A percentile compares a stretch with the other conserved stretches of the same genome.
These are phyloP conservation scores for Cryptoprocta ferox DNA, from an alignment of 2,797 vertebrate species.

Conservation along the genomic window DNA sequence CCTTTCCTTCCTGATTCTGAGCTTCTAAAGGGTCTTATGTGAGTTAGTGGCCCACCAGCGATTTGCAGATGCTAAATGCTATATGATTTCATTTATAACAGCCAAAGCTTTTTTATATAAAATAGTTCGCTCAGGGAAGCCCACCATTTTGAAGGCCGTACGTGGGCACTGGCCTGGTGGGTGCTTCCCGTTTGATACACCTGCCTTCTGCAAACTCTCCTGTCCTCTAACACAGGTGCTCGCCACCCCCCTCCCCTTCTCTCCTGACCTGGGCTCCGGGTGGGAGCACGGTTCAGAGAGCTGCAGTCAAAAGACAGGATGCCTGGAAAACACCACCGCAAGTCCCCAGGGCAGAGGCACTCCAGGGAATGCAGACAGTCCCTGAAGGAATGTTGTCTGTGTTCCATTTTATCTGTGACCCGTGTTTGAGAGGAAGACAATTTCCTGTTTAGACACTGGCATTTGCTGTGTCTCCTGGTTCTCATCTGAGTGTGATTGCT, in stretches of 20 bases:
- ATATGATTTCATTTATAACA: neutral
- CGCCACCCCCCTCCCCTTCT: neutral
- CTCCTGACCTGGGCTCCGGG: neutral
- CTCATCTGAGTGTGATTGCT: neutral
- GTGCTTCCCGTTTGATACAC: fast-evolving
- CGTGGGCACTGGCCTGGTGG: neutral
- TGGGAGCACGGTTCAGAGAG: fast-evolving
- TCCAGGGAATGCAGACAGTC: neutral
- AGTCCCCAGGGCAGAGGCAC: no score
- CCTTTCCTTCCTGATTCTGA: neutral
- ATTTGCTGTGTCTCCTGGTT: neutral
- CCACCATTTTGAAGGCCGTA: neutral
- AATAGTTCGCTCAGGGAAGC: fast-evolving
- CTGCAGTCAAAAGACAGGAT: neutral
- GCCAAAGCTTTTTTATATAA: neutral
- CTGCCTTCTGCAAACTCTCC: fast-evolving
- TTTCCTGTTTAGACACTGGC: neutral
- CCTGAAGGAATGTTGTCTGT: neutral
- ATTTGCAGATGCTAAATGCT: neutral
- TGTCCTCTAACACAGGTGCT: fast-evolving
- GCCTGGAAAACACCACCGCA: neutral
- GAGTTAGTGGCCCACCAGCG: fast-evolving
- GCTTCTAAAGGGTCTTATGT: neutral
- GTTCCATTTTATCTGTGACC: neutral
- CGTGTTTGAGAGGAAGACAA: neutral